These are phyloP conservation scores for Brachionichthys hirsutus DNA, from an alignment of 2,113 vertebrate species.

Conservation along the genomic window DNA sequence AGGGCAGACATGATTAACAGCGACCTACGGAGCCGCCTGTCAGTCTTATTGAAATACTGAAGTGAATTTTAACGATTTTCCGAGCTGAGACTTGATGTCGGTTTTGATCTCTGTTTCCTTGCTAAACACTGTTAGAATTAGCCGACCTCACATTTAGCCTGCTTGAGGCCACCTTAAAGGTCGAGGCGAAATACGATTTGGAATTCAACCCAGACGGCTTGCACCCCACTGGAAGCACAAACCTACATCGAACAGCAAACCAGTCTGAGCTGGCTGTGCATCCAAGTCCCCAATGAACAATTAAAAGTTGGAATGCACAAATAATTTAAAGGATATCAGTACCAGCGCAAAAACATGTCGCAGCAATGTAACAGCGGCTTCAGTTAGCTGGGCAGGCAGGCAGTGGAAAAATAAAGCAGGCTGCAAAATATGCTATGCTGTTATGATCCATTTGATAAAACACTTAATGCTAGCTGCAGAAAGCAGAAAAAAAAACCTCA, in stretches of 20 bases:
- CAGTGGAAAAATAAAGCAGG: too few relatives aligned
- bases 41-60: conserved; percentile 4
- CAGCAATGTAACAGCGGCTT: too few relatives aligned
- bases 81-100: conserved; percentile 20
- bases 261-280: conserved; percentile 35
- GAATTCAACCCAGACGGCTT: conserved; percentile 32
- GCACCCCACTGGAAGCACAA: conserved; percentile 15
- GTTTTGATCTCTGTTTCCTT: conserved; percentile 6
- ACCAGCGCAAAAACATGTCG: too few relatives aligned
- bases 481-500: too few relatives aligned
- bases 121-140: conserved; percentile 1
- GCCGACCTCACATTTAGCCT: conserved; percentile 21
- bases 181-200: conserved; percentile 37
- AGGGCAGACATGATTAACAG: background rate
- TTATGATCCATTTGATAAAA: too few relatives aligned
- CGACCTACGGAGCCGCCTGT: conserved; percentile 1
- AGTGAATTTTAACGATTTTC: conserved; percentile 8
- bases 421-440: too few relatives aligned
- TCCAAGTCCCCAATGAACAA: conserved; percentile 22
- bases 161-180: conserved; percentile 25
- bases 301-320: conserved; percentile 42
- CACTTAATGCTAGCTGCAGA: too few relatives aligned
- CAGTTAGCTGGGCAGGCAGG: too few relatives aligned
- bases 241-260: conserved; percentile 32
- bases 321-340: too few relatives aligned